phyloP scores from a whole-genome alignment of 1,140 invertebrate genomes.

The Eumaeus atala region DNA sequence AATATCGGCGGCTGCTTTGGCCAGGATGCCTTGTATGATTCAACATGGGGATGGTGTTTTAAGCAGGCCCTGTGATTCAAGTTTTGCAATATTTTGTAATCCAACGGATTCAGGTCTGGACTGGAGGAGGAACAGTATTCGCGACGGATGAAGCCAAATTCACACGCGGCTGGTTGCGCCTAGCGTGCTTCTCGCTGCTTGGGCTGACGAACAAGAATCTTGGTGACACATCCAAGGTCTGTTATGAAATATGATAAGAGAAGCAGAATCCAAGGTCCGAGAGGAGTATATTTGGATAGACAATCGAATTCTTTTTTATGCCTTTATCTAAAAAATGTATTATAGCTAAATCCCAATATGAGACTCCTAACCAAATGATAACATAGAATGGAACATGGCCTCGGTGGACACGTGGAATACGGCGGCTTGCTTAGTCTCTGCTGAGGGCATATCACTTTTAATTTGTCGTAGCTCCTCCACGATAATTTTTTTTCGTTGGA shows the following conservation, averaged over 20 bases:
- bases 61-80: background rate
- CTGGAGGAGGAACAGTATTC: background rate
- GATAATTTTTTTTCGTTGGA: no score
- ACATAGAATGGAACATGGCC: background rate
- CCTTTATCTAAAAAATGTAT: conserved; percentile 2
- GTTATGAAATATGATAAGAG: no score
- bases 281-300: background rate
- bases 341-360: background rate
- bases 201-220: background rate
- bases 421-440: no score
- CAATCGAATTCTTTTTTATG: background rate
- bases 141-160: no score
- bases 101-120: background rate
- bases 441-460: no score
- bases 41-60: background rate
- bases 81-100: background rate
- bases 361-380: no score
- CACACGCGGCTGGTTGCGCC: no score
- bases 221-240: no score
- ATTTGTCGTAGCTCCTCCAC: no score
- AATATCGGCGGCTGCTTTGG: no score
- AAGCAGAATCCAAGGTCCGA: background rate
- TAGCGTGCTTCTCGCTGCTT: background rate
- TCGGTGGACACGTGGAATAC: no score
- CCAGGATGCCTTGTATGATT: no score